Percentiles rank a stretch among this genome's conserved stretches.
These are phyloP conservation scores for Siniperca chuatsi DNA, from an alignment of 2,113 vertebrate genomes.

Conservation along the genomic window DNA sequence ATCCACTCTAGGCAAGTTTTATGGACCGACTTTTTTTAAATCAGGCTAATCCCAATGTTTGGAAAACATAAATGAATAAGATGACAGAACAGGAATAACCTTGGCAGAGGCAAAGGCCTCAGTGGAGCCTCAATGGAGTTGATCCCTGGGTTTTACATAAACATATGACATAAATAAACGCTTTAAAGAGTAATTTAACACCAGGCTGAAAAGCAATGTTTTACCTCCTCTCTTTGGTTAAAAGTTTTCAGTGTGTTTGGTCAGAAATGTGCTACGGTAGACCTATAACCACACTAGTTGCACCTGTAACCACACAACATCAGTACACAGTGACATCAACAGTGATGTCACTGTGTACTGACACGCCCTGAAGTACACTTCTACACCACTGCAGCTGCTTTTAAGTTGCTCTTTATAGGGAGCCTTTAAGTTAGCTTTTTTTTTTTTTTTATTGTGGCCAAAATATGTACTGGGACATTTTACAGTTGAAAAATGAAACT, in stretches of 20 bases:
- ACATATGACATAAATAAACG: neutral
- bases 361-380: neutral
- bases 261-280: neutral
- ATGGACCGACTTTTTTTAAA: neutral
- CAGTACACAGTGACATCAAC: too few relatives aligned
- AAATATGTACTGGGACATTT: neutral
- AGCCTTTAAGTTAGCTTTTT: neutral
- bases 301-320: neutral
- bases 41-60: neutral
- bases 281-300: neutral
- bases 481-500: neutral
- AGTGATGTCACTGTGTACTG: neutral
- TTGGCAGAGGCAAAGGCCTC: neutral
- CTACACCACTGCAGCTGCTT: neutral
- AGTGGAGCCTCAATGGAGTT: neutral
- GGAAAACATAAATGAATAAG: conserved; percentile 4
- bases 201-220: neutral
- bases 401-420: neutral
- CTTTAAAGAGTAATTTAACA: neutral
- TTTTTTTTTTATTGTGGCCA: neutral
- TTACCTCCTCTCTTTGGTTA: neutral
- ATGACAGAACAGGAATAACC: neutral
- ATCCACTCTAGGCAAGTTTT: neutral
- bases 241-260: neutral
- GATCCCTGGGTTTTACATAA: neutral